These are phyloP conservation scores for Habroteleia sp. DNA, from an alignment of 2,888 invertebrate species.

Conservation along the genomic window DNA sequence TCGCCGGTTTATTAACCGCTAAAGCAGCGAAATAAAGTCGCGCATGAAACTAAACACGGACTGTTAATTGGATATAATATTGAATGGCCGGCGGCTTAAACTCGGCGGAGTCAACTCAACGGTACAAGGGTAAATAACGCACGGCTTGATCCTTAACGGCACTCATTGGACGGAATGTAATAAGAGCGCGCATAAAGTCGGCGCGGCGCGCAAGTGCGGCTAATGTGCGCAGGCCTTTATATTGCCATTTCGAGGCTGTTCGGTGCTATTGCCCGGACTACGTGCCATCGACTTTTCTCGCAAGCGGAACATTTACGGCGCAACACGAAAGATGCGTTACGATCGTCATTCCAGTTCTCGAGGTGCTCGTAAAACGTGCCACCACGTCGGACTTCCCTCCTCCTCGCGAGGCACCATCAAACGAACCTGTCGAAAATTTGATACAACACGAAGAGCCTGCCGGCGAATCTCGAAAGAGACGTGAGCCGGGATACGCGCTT, in stretches of 20 bases:
- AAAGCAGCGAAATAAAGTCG: constrained; percentile 34
- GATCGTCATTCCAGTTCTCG: constrained; percentile 39
- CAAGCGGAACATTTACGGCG: constrained; percentile 40
- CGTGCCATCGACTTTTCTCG: constrained; percentile 65
- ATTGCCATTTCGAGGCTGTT: constrained; percentile 53
- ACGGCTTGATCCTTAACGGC: constrained; percentile 68
- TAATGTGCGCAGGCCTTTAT: constrained; percentile 66
- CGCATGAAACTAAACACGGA: constrained; percentile 30
- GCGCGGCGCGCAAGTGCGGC: constrained; percentile 11
- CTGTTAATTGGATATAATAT: constrained; percentile 53
- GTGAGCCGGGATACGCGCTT: neutral
- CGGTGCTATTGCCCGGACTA: constrained; percentile 65
- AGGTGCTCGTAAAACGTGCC: constrained; percentile 55
- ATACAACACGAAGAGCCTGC: constrained; percentile 28
- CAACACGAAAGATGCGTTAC: constrained; percentile 56
- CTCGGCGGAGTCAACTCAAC: constrained; percentile 6
- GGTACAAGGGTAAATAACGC: constrained; percentile 48
- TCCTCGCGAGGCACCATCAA: constrained; percentile 20
- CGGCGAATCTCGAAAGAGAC: constrained; percentile 7
- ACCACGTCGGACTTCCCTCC: constrained; percentile 34
- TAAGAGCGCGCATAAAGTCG: constrained; percentile 65
- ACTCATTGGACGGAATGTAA: constrained; percentile 73
- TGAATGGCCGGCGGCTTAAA: constrained; percentile 40
- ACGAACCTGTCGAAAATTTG: constrained; percentile 49
- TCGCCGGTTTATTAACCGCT: constrained; percentile 27